A percentile compares a stretch with the other conserved stretches of the same genome.
phyloP scores from a whole-genome alignment of 1,140 invertebrate genomes.

The Pantala flavescens region DNA sequence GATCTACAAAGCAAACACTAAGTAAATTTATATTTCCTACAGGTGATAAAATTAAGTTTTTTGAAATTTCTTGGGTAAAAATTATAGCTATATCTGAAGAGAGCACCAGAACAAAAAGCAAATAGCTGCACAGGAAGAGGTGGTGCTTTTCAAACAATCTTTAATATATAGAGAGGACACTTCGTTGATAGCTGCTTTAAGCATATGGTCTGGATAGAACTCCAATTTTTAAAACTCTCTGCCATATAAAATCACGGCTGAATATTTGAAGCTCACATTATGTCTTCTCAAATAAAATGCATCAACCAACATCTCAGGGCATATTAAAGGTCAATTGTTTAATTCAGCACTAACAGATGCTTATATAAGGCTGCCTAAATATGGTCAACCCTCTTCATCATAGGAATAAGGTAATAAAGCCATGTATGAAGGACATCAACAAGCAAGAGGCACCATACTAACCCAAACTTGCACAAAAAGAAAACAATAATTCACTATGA shows the following conservation, averaged over 20 bases:
- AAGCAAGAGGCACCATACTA: not conserved
- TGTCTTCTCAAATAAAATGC: not conserved
- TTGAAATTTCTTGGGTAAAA: no score
- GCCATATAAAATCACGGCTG: not conserved
- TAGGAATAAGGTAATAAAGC: not conserved
- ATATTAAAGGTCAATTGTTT: not conserved
- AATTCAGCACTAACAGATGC: not conserved
- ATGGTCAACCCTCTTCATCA: not conserved
- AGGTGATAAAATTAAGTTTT: no score
- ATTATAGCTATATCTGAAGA: no score
- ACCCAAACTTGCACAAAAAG: not conserved
- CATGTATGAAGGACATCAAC: not conserved
- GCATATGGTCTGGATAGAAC: not conserved
- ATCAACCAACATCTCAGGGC: not conserved
- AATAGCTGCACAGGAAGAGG: no score
- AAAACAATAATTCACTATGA: constrained; percentile 4
- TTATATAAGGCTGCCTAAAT: not conserved
- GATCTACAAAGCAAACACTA: no score
- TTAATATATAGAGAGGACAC: not conserved
- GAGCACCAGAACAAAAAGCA: no score
- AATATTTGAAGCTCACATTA: not conserved
- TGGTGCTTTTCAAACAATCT: not conserved
- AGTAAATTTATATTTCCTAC: no score
- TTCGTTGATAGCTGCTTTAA: not conserved
- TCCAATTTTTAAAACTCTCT: not conserved